These are phyloP conservation scores for Epizoanthus stellaris DNA, from an alignment of 92 coral and sea anemone genomes.

Conservation along the genomic window DNA sequence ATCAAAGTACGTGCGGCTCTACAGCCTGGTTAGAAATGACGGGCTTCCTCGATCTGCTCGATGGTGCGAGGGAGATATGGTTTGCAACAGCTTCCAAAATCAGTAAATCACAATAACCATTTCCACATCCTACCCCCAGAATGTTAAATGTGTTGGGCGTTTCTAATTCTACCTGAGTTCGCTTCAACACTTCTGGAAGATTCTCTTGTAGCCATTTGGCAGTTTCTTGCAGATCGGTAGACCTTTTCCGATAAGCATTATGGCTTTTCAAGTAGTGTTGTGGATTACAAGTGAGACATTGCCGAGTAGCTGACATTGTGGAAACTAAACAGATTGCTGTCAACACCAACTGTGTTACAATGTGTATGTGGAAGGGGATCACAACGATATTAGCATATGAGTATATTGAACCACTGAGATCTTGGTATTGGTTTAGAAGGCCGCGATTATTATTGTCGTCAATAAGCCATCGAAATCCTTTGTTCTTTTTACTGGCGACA, in stretches of 20 bases:
- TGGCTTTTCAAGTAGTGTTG: not conserved
- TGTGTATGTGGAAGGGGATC: too few species aligned
- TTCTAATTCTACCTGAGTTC: not conserved
- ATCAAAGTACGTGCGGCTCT: not conserved
- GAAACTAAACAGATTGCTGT: too few species aligned
- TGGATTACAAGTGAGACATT: not conserved
- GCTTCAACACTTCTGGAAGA: not conserved
- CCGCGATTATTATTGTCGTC: too few species aligned
- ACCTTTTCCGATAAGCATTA: not conserved
- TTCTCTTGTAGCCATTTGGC: not conserved
- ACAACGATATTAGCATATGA: too few species aligned
- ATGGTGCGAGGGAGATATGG: not conserved
- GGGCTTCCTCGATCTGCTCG: not conserved
- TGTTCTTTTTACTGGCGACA: too few species aligned
- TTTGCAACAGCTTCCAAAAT: not conserved
- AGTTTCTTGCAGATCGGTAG: not conserved
- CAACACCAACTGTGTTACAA: too few species aligned
- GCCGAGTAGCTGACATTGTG: too few species aligned
- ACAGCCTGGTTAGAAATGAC: not conserved
- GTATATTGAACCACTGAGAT: too few species aligned
- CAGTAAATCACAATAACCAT: not conserved
- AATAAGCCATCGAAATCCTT: too few species aligned
- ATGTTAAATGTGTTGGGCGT: not conserved
- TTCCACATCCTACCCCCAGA: conserved; percentile 8
- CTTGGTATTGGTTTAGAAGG: too few species aligned